Base-by-base conservation (phyloP, 2,797 vertebrate genomes). In the Salarias fasciatus region DNA sequence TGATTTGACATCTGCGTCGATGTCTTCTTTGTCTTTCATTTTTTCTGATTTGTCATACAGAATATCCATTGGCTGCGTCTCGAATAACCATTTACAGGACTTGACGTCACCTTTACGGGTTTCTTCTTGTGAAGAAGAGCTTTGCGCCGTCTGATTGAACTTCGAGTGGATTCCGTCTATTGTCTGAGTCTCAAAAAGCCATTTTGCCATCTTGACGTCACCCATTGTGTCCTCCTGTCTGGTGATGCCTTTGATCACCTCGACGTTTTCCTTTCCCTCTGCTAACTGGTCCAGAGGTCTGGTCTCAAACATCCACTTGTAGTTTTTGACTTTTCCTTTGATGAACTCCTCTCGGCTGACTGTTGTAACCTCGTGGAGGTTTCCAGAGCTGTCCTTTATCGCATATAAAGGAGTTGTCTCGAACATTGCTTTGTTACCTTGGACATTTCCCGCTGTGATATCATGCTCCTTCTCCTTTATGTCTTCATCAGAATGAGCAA, bases 301-400 rank as follows among this genome's bases (percentile, higher is more conserved):
- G 2, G 97, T 98, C 91, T 98, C 96, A 85, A 98, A 98, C 96
- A 97, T 94, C 97, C 97, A 98, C 71, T 93, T 94, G 69, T 94
- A 97, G 72, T 96, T 95, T 75, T 94, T 94, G 47, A 98, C 95
- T 0, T 95, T 94, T 0, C 94, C 95, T 10, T 94, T 93, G 2
- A 95, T 86, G 1, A 92, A 77, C 83, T 98, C 94, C 55, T 98
- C 97, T 64, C 97, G 92, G 80, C 94, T 97, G 67, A 97, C 94
- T 0, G 95, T 95, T 12, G 94, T 97, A 62, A 98, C 93, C 66
- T 95, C 89, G 0, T 98, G 95, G 70, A 97, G 94, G 63, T 94
- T 94, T 51, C 97, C 97, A 28, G 89, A 92, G 77, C 92, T 88
- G 60, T 98, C 97, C 76, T 95, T 94, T 81, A 98, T 94, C 49